These are phyloP conservation scores for Wasmannia auropunctata DNA, from an alignment of 1,140 invertebrate species.

Conservation along the genomic window DNA sequence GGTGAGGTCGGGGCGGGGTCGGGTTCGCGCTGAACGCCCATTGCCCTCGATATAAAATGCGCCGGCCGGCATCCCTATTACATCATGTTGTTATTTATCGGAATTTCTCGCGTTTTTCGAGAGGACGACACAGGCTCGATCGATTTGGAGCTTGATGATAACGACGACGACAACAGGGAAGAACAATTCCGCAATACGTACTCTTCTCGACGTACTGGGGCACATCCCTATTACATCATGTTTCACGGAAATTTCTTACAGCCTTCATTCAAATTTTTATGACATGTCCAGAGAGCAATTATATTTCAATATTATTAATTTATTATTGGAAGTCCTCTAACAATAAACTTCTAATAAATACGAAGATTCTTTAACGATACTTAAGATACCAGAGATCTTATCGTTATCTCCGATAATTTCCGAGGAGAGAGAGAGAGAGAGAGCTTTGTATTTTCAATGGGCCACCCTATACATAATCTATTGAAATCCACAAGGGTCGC, in stretches of 20 bases:
- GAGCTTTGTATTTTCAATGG: background rate
- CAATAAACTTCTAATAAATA: background rate
- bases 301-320: background rate
- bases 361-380: background rate
- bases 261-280: background rate
- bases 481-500: background rate
- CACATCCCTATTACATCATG: background rate
- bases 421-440: no score
- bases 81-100: conserved; percentile 14
- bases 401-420: background rate
- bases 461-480: background rate
- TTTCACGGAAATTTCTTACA: background rate
- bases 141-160: background rate
- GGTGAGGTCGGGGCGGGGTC: conserved; percentile 2
- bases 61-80: background rate
- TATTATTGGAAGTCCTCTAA: background rate
- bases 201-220: background rate
- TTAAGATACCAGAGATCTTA: background rate
- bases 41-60: conserved; percentile 1
- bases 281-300: background rate
- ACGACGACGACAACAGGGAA: background rate
- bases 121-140: background rate
- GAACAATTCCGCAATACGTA: background rate
- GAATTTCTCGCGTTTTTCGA: conserved; percentile 8
- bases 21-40: background rate